Base-by-base conservation (phyloP, 1,140 invertebrate species). In the Papilio polytes region DNA sequence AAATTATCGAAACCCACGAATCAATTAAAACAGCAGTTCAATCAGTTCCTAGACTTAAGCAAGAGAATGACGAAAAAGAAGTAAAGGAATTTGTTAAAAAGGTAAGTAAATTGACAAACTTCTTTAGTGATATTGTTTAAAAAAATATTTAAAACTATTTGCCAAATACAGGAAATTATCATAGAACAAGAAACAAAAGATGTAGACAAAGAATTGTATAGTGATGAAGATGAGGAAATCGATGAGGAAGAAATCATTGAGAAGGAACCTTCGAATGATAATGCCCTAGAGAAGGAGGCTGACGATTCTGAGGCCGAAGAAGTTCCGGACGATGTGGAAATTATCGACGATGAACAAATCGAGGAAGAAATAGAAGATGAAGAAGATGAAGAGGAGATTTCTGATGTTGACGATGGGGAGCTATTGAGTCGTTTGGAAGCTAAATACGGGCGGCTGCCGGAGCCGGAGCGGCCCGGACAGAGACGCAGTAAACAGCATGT, bases 381-480 rank as follows among this genome's bases (percentile, higher is more conserved):
- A 44, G 96, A 96, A 82, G 94, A 95, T 13, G 96, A 96, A 86
- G 95, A 97, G 86, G 95, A 96, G 82, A 95, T 96, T 85, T 96
- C 96, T 0, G 96, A 96, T 81, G 95, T 96, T 1, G 96, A 96
- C 86, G 96, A 97, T 89, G 95, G 95, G 2, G 97, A 97, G 84
- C 91, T 97, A 44, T 95, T 97, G 85, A 96, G 95, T 85, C 96
- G 96, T 87, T 88, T 97, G 59, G 97, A 97, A 91, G 96, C 96
- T 22, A 97, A 97, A 95, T 97, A 97, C 89, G 97, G 97, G 70
- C 96, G 96, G 83, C 91, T 97, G 74, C 95, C 96, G 41, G 94
- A 95, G 74, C 91, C 93, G 0, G 95, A 95, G 56, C 95, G 96
- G 79, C 95, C 95, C n/a, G 88, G 90, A 83, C 91, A 92, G 48